Percentiles rank a stretch among this genome's conserved stretches.
phyloP scores from a whole-genome alignment of 2,888 invertebrate species.

The Drosophila kambysellisi region DNA sequence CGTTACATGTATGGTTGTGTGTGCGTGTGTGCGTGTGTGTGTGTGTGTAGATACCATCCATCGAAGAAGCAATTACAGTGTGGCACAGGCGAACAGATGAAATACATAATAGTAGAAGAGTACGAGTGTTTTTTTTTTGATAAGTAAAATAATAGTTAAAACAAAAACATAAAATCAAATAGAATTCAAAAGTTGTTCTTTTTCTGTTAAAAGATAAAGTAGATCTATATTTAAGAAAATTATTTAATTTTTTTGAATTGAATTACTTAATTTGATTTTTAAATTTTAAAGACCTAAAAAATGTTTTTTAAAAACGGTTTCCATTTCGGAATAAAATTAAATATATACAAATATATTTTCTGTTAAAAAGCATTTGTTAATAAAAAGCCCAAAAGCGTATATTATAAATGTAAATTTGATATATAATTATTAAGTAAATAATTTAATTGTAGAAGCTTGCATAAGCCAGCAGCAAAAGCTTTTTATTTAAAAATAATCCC shows the following conservation, averaged over 20 bases:
- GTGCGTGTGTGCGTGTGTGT: constrained; percentile 43
- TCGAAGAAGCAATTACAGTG: constrained; percentile 83
- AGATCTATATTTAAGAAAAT: constrained; percentile 5
- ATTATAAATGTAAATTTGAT: constrained; percentile 5
- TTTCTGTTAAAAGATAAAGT: constrained; percentile 19
- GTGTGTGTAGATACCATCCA: constrained; percentile 81
- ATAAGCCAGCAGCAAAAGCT: constrained; percentile 49
- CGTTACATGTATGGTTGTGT: constrained; percentile 21
- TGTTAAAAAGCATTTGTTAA: constrained; percentile 30
- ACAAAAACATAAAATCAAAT: constrained; percentile 45
- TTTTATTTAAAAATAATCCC: constrained; percentile 6
- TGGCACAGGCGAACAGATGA: constrained; percentile 85
- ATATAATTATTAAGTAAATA: constrained; percentile 18
- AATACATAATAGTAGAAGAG: constrained; percentile 82
- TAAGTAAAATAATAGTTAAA: constrained; percentile 57
- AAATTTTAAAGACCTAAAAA: constrained; percentile 7
- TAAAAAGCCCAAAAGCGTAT: constrained; percentile 36
- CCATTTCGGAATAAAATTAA: constrained; percentile 2
- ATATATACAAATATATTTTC: constrained; percentile 16
- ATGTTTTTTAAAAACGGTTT: background rate
- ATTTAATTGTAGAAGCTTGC: constrained; percentile 32
- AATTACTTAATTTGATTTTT: background rate
- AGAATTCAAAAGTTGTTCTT: constrained; percentile 35
- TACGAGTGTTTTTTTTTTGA: constrained; percentile 72
- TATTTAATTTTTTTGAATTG: background rate